Evolutionary conservation across 2,888 invertebrate genomes (phyloP).

Genomic region (Camponotus fellah): DNA sequence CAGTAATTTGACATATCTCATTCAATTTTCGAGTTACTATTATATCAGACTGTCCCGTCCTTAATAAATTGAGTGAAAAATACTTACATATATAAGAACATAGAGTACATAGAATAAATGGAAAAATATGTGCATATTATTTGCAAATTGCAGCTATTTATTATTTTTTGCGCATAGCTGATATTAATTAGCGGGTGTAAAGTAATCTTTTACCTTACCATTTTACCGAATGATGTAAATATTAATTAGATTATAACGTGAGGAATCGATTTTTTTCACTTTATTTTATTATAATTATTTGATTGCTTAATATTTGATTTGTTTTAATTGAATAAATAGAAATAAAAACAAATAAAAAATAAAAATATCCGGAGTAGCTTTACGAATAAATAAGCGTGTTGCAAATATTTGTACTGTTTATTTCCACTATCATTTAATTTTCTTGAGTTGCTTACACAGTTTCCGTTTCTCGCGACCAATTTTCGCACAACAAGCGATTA

Average conservation of each 20-base stretch:
- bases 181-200: neutral
- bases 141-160: slow-evolving; percentile 27
- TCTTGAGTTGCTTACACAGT: neutral
- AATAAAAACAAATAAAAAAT: neutral
- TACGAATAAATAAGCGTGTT: neutral
- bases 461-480: neutral
- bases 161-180: neutral
- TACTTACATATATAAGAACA: neutral
- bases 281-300: neutral
- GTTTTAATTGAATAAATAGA: neutral
- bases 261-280: neutral
- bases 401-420: neutral
- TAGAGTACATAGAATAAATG: neutral
- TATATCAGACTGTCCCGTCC: neutral
- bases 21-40: slow-evolving; percentile 31
- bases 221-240: neutral
- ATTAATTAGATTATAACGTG: neutral
- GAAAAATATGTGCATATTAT: slow-evolving; percentile 3
- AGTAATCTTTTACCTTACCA: neutral
- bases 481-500: neutral
- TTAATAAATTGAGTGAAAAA: slow-evolving; percentile 27
- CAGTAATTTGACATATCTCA: slow-evolving; percentile 6
- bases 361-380: neutral
- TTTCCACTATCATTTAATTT: neutral
- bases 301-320: neutral